Base-by-base conservation (phyloP, 2,797 vertebrate species). In the Gymnothorax javanicus region DNA sequence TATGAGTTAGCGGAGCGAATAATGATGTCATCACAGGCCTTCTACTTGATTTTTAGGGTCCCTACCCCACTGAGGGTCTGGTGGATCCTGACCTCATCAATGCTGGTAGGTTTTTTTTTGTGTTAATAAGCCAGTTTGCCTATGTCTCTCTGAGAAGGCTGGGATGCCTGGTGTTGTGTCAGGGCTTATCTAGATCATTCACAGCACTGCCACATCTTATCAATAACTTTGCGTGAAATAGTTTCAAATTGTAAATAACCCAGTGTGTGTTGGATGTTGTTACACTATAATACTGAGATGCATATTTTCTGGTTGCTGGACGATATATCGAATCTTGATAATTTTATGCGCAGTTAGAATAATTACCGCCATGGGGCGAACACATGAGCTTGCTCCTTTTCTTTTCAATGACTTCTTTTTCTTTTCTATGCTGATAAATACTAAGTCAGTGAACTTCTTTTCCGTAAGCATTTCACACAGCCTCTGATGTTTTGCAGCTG, bases 61-160 rank as follows among this genome's bases (percentile, higher is more conserved):
- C 97, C 9, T 97, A 97, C 89, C 97, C 97, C 15, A 91, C 94
- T 79, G 92, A 96, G 90, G 92, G 82, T 25, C 95, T 97, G 92
- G 96, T 96, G 54, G 97, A 97, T 91, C 94, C 97, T 84, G 97
- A 97, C 87, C 94, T 97, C 82, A 97, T 97, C 88, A 97, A 97
- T 93, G 97, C 97, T 94, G 97, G 97, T 97, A 94, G 93, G 88
- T 64, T 60, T 58, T 43, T 43, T 43, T 43, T 1, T 27, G 43
- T 84, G 62, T 69, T 2, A 15, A 15, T 13, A 73, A 73, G 27
- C 69, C 11, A 33, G 8, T 11, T 15, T 1, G 27, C 12, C 17
- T 71, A 15, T 15, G 27, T 27, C 12, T 73, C 11, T 15, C 25
- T 73, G 33, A 17, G 33, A 43, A 77, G 33, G 73, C 73, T 1